Conservation (phyloP, 2,113 vertebrate species). For the Pteropus alecto region DNA sequence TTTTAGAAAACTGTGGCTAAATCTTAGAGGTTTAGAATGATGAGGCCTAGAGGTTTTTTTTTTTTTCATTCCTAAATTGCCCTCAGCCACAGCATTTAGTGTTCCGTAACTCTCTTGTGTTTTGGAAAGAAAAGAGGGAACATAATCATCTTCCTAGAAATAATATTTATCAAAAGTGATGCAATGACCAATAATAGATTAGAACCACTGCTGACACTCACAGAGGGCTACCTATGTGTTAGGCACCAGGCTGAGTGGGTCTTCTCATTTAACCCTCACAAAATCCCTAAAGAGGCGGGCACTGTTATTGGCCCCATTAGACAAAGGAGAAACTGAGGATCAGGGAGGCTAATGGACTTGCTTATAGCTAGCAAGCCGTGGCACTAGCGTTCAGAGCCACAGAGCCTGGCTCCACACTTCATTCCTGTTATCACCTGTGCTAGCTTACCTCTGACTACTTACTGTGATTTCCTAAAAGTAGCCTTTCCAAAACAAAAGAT, state of each 20-base stretch:
- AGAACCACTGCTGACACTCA: neutral
- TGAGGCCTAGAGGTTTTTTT: conserved; percentile 4
- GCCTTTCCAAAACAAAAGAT: conserved; percentile 32
- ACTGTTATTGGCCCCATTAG: neutral
- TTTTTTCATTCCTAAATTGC: conserved; percentile 60
- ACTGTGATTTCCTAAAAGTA: neutral
- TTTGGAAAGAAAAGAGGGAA: conserved; percentile 17
- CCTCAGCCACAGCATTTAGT: neutral
- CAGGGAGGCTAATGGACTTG: neutral
- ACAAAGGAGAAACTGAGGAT: neutral
- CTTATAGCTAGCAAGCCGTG: neutral
- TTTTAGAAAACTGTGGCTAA: conserved; percentile 43
- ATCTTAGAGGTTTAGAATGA: conserved; percentile 33
- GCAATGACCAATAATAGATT: neutral
- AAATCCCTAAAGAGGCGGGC: neutral
- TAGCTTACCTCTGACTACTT: neutral
- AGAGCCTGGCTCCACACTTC: neutral
- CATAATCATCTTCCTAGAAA: conserved; percentile 15
- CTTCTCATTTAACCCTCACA: neutral
- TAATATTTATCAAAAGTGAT: neutral
- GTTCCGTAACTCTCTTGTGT: neutral
- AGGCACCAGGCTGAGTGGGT: rapidly evolving
- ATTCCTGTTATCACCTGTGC: neutral
- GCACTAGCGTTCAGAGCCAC: neutral
- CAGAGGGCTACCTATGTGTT: neutral